phyloP scores from a whole-genome alignment of 2,113 vertebrate species.

The Mustela nigripes region DNA sequence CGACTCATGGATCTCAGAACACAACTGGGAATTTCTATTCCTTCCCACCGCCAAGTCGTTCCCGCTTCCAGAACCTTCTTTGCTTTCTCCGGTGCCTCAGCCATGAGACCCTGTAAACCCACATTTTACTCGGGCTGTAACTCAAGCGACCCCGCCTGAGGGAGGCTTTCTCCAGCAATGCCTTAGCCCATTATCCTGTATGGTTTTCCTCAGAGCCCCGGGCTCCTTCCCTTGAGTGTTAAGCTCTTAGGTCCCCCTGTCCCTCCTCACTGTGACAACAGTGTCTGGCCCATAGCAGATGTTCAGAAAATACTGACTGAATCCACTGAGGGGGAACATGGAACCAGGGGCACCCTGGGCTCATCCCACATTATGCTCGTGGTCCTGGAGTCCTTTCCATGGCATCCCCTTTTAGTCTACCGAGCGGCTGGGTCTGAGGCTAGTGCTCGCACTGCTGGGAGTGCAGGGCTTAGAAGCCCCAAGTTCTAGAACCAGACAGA shows the following conservation, averaged over 20 bases:
- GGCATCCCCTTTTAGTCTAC: not conserved
- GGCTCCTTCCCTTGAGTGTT: not conserved
- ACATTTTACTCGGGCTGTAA: not conserved
- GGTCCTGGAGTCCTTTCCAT: not conserved
- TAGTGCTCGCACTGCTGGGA: not conserved
- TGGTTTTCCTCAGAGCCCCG: not conserved
- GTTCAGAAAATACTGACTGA: not conserved
- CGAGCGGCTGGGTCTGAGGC: not conserved
- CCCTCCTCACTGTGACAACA: not conserved
- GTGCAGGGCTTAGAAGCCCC: not conserved
- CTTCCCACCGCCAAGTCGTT: accelerated
- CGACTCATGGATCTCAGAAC: not conserved
- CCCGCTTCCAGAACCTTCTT: not conserved
- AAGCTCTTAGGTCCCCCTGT: not conserved
- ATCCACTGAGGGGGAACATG: not conserved
- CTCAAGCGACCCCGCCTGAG: accelerated
- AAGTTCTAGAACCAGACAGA: not conserved
- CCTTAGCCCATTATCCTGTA: not conserved
- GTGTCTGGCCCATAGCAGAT: no score
- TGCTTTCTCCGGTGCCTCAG: not conserved
- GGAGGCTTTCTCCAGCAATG: no score
- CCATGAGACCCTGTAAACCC: not conserved
- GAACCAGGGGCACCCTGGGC: not conserved
- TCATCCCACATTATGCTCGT: accelerated
- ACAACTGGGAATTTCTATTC: not conserved